Percentiles rank a stretch among this genome's conserved stretches.
These are phyloP conservation scores for Drosophila meridionalis DNA, from an alignment of 2,888 invertebrate species.

Conservation along the genomic window DNA sequence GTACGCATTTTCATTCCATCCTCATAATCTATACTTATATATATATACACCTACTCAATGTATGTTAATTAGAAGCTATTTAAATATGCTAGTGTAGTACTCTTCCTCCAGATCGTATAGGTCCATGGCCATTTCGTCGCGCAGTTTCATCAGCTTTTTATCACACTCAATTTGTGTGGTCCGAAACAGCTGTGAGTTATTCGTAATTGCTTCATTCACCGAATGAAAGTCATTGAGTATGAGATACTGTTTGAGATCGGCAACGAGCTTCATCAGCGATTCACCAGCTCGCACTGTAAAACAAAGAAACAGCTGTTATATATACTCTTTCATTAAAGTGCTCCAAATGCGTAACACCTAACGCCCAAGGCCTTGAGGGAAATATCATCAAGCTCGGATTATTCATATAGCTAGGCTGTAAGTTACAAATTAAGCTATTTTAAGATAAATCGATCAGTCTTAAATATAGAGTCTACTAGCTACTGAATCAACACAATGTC, in stretches of 20 bases:
- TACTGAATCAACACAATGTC: not conserved
- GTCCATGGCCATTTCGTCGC: slow-evolving; percentile 98
- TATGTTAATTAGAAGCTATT: slow-evolving; percentile 65
- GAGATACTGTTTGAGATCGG: slow-evolving; percentile 98
- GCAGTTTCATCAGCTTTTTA: slow-evolving; percentile 94
- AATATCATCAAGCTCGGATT: not conserved
- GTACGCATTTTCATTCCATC: slow-evolving; percentile 10
- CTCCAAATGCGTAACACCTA: not conserved
- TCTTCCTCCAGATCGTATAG: slow-evolving; percentile 85
- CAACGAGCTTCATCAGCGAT: slow-evolving; percentile 97
- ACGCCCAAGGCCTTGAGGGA: not conserved
- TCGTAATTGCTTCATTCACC: slow-evolving; percentile 98
- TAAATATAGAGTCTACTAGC: not conserved
- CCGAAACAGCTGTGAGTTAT: slow-evolving; percentile 94
- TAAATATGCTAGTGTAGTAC: slow-evolving; percentile 85
- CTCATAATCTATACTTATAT: slow-evolving; percentile 3
- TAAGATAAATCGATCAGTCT: not conserved
- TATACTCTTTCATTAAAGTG: not conserved
- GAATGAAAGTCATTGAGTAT: slow-evolving; percentile 99
- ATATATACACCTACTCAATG: not conserved
- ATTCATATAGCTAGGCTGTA: not conserved
- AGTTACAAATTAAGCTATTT: not conserved
- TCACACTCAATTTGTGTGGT: slow-evolving; percentile 97
- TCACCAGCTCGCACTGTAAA: slow-evolving; percentile 95
- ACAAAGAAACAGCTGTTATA: not conserved